Evolutionary conservation across 2,797 vertebrate genomes (phyloP), one percentile per base, ranked within the genome.

Genomic region (Peromyscus melanophrys): DNA sequence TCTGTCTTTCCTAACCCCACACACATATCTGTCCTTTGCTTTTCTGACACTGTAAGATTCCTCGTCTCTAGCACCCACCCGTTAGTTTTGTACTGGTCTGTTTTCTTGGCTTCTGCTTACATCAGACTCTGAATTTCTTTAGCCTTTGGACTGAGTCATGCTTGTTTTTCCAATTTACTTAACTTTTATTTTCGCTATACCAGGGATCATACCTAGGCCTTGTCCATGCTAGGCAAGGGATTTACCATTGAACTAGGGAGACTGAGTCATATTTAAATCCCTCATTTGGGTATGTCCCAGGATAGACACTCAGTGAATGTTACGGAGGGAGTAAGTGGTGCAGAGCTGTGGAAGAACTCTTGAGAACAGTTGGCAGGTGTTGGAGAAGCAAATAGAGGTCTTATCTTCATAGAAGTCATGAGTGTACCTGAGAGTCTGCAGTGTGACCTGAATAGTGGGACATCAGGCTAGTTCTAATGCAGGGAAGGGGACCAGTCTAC

Each of bases 101-200:
- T 91, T 83, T 80, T 83, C 71, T 76, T 93, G 94, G 37, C 91
- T 94, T 90, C 86, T 96, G 37, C 65, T 37, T 89, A 17, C 13
- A 21, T 84, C 40, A 82, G 57, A 92, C 46, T 67, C 1, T 61
- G 67, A 82, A 82, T 92, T 94, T 96, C 85, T 94, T 89, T 76
- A 92, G 94, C 49, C 3, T 43, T 59, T 81, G 73, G 55, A 49
- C 59, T 78, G 31, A 90, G 29, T 78, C 19, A 90, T 95, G 34
- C 83, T 84, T 96, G 67, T 25, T 67, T 90, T 78, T 31, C 16
- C 49, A 49, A 17, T 78, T 78, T 65, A 52, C 31, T 65, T 90
- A 63, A 78, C 77, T 80, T 69, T 52, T 65, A 52, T 77, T 65
- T 91, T 43, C 57, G 14, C 11, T 40, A 10, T 81, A 25, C 29